Base-by-base conservation (phyloP, 1,140 invertebrate genomes). In the Microplitis demolitor region DNA sequence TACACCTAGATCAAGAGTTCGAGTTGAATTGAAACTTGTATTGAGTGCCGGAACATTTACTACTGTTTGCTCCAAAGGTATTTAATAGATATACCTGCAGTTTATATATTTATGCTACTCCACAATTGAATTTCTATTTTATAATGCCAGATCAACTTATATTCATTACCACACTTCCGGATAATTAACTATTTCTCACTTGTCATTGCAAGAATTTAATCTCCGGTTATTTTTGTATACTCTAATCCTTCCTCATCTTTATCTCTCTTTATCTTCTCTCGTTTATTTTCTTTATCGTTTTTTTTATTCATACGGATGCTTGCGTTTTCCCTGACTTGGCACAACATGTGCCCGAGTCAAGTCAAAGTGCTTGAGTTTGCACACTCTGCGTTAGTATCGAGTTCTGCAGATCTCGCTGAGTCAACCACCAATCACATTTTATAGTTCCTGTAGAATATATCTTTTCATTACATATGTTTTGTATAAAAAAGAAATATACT, bases 251-350 rank as follows among this genome's bases (percentile, higher is more conserved):
- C 50, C 66, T 66, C 68, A 53, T 71, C 3, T 50, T 31, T 69
- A 8, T 37, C 53, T 69, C 58, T 50, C 56, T 64, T 56, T 37
- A 64, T 33, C 69, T 51, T 51, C 63, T 63, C 70, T 61, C 54
- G 75, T 72, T 73, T 60, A 39, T 69, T 77, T 53, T 68, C 56
- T 71, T 69, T 68, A n/a, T 73, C 53, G 33, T 69, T 77, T 53
- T 68, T 62, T 71, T 69, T 68, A n/a, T 83, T 83, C 81, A 84
- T 83, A 82, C 79, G 77, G 75, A 76, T 35, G 77, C 79, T 82
- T 80, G 80, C 73, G 77, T 84, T 84, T 84, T 85, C 80, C 84
- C 85, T 85, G 84, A 87, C 81, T 83, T 83, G 85, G 83, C 85
- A 85, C 84, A 87, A 85, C 84, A 84, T 85, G 84, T 85, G 85